Base-by-base conservation (phyloP, 2,888 invertebrate genomes). In the Meganola albula region DNA sequence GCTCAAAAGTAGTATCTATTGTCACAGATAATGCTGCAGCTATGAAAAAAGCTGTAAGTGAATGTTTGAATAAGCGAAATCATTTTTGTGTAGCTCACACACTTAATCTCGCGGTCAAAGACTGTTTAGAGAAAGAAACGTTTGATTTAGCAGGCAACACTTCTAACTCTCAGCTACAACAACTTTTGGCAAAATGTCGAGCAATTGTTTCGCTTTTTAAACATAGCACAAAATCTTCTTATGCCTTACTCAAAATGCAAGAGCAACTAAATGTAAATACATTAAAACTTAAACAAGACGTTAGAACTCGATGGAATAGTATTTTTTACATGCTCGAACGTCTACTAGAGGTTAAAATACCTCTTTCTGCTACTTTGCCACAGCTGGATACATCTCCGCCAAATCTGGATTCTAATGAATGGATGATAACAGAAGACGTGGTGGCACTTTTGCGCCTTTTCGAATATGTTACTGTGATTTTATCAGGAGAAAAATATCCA, bases 241-340 rank as follows among this genome's bases (percentile, higher is more conserved):
- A 50, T 34, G 39, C 36, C 9, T 34, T 53, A 23, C 29, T 27
- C 12, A 29, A 45, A 34, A 41, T 44, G 31, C 57, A 56, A 45
- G 24, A 38, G 12, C 46, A 45, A 42, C 16, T 53, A 31, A 38
- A 47, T 16, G 7, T 45, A 22, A 11, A 29, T 27, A 31, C 4
- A 27, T 38, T 53, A 18, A 54, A 58, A 50, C 38, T 61, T 5
- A 53, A 53, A 36, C 53, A 57, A 47, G 60, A 60, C 26, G 49
- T 58, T 12, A 20, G 21, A 1, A 57, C 58, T 11, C 32, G 58
- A 3, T 56, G 56, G 55, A 56, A 57, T 30, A 46, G 42, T 5
- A 48, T 27, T 23, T 25, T 20, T 13, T 34, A 22, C 21, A 32
- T 37, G 31, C 13, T 32, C 10, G 31, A 28, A 8, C 25, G 34